These are phyloP conservation scores for Glaucopsyche alexis DNA, from an alignment of 2,888 invertebrate species.

Conservation along the genomic window DNA sequence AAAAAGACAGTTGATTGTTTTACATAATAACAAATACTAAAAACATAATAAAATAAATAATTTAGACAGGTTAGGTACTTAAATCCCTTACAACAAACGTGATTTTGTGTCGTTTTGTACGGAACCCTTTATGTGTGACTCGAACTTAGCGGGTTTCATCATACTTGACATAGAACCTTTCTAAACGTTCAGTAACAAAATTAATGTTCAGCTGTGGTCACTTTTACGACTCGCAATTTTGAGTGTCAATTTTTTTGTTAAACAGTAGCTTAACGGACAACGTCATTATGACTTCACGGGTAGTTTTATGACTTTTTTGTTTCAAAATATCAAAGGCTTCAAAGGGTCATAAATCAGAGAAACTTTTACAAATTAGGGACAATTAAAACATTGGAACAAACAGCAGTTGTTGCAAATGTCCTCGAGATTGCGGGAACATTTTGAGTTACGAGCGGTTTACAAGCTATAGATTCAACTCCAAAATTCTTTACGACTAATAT, in stretches of 20 bases:
- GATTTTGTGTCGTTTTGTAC: no score
- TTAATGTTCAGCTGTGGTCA: not conserved
- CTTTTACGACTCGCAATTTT: not conserved
- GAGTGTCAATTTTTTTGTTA: not conserved
- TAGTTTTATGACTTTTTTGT: slow-evolving; percentile 29
- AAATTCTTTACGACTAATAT: slow-evolving; percentile 78
- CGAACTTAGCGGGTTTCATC: no score
- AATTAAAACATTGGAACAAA: slow-evolving; percentile 77
- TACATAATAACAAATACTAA: no score
- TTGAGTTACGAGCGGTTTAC: slow-evolving; percentile 73
- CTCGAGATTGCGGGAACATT: slow-evolving; percentile 75
- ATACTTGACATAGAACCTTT: no score
- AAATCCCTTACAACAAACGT: no score
- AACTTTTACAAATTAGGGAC: slow-evolving; percentile 78
- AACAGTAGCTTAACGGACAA: not conserved
- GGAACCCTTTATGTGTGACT: no score
- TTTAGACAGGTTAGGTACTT: no score
- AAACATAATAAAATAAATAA: no score
- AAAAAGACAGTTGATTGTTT: no score
- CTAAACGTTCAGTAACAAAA: not conserved
- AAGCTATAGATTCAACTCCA: slow-evolving; percentile 76
- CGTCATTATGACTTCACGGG: not conserved
- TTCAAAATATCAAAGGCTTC: slow-evolving; percentile 47
- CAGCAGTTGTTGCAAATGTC: slow-evolving; percentile 78
- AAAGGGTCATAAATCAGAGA: slow-evolving; percentile 72